Evolutionary conservation across 1,140 invertebrate species (phyloP).

Genomic region (Drosophila hydei): DNA sequence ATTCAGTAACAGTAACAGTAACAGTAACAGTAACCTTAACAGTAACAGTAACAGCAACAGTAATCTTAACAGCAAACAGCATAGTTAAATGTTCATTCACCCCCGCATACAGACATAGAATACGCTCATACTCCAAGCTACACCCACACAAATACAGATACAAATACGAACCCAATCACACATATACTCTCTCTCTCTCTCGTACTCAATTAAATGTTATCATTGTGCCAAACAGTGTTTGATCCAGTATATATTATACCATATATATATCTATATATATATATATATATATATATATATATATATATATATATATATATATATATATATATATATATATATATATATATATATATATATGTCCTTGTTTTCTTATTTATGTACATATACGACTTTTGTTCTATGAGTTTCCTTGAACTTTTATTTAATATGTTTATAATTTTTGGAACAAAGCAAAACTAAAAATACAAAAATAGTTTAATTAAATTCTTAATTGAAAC

Average conservation of each 20-base stretch:
- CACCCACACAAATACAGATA: constrained; percentile 49
- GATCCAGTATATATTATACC: constrained; percentile 39
- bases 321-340: no score
- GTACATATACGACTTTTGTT: constrained; percentile 47
- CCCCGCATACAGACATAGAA: constrained; percentile 41
- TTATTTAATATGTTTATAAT: constrained; percentile 44
- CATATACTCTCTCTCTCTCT: constrained; percentile 26
- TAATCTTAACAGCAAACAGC: constrained; percentile 27
- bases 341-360: constrained; percentile 22
- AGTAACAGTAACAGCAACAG: constrained; percentile 11
- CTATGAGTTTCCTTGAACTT: constrained; percentile 43
- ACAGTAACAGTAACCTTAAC: constrained; percentile 22
- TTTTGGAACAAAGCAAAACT: constrained; percentile 66
- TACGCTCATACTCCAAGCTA: constrained; percentile 34
- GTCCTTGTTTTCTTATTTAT: no score
- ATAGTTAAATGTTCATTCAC: constrained; percentile 57
- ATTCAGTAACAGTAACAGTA: constrained; percentile 21
- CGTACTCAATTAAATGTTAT: constrained; percentile 58
- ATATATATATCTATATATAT: neutral
- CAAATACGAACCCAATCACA: constrained; percentile 50
- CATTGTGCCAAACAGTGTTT: constrained; percentile 74
- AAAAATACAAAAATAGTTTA: constrained; percentile 53
- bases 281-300: constrained; percentile 7
- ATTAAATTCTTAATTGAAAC: constrained; percentile 81
- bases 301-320: constrained; percentile 1